Evolutionary conservation across 2,113 vertebrate genomes (phyloP).

Genomic region (Dendropsophus ebraccatus): DNA sequence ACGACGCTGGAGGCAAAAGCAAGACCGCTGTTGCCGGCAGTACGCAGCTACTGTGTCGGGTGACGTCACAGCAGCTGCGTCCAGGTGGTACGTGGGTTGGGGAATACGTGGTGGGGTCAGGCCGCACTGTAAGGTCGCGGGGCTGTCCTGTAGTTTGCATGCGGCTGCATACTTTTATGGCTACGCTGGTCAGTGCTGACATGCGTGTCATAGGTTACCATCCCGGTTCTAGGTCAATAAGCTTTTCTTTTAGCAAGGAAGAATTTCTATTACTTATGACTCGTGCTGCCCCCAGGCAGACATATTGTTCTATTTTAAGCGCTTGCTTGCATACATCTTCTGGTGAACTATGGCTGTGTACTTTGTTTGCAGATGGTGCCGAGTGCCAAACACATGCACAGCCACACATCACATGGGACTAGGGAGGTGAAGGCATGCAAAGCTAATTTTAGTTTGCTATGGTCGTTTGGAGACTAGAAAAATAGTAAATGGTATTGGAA

Average conservation of each 20-base stretch:
- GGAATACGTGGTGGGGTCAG: no score
- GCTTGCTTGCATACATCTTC: background rate
- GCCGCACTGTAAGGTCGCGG: no score
- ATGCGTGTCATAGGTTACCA: no score
- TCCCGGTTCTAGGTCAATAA: constrained; percentile 1
- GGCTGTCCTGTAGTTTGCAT: no score
- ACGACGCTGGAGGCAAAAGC: no score
- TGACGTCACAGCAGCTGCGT: no score
- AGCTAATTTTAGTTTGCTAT: background rate
- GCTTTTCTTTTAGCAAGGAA: constrained; percentile 1
- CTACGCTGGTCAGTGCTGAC: no score
- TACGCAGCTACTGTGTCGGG: no score
- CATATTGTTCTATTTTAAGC: constrained; percentile 27
- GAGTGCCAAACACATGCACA: constrained; percentile 20
- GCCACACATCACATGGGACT: background rate
- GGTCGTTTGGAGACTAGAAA: background rate
- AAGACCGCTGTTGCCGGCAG: no score
- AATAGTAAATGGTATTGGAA: background rate
- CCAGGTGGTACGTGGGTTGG: no score
- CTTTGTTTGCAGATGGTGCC: constrained; percentile 6
- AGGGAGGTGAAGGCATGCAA: background rate
- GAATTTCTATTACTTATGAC: background rate
- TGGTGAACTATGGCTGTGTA: constrained; percentile 6
- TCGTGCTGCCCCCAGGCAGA: background rate
- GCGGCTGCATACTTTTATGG: no score